Conservation (phyloP, 2,888 invertebrate species). For the Polydrusus pterygomalis region DNA sequence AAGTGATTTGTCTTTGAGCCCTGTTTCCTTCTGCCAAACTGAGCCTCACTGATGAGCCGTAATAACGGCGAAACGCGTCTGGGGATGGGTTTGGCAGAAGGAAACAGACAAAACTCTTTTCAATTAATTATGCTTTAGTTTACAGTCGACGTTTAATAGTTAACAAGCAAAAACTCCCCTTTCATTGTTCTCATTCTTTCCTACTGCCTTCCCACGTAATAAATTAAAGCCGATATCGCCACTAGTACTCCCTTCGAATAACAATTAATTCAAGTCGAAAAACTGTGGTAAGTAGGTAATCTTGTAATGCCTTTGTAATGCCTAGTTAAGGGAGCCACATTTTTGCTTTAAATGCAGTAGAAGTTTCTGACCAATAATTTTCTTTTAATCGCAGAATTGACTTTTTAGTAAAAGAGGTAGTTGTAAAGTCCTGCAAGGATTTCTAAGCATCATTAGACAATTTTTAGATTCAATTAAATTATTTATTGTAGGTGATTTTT, state of each 20-base stretch:
- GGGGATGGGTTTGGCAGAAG: too few species aligned
- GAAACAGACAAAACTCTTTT: too few species aligned
- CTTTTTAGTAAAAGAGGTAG: neutral
- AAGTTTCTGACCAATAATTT: constrained; percentile 14
- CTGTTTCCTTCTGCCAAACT: too few species aligned
- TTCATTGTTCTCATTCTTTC: constrained; percentile 55
- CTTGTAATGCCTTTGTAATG: constrained; percentile 25
- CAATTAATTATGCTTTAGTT: neutral
- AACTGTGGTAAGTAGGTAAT: constrained; percentile 32
- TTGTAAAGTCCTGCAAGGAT: too few species aligned
- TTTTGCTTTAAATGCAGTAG: constrained; percentile 32
- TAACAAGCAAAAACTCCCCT: neutral
- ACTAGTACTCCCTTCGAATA: constrained; percentile 30
- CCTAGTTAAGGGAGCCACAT: constrained; percentile 24
- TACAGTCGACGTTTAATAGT: neutral
- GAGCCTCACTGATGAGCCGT: too few species aligned
- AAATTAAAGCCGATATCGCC: constrained; percentile 37
- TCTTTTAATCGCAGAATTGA: constrained; percentile 20
- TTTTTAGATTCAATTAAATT: too few species aligned
- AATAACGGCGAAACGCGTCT: too few species aligned
- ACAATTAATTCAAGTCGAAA: constrained; percentile 29
- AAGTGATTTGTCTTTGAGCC: too few species aligned
- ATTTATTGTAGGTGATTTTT: too few species aligned
- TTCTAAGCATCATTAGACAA: too few species aligned
- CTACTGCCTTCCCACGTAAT: constrained; percentile 36